Conservation (phyloP, 2,113 vertebrate species). For the Chionodraco myersi region DNA sequence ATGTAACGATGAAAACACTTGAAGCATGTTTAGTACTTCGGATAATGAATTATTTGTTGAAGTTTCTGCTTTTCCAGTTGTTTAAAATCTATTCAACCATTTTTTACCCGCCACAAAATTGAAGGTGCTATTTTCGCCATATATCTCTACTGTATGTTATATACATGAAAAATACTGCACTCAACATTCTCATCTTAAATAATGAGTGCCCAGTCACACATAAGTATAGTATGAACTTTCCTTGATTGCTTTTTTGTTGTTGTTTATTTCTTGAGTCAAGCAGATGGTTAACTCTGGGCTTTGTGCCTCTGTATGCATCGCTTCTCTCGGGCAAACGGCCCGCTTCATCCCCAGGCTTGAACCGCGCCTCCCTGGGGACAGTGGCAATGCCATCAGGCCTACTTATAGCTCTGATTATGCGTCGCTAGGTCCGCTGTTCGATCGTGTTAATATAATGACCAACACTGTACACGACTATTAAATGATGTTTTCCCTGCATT, state of each 20-base stretch:
- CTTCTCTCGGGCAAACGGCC: slow-evolving; percentile 68
- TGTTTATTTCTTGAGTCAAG: slow-evolving; percentile 39
- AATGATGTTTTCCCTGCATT: slow-evolving; percentile 93
- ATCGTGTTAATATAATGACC: slow-evolving; percentile 93
- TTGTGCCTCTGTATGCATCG: slow-evolving; percentile 51
- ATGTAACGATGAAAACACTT: neutral
- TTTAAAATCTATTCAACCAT: too few relatives aligned
- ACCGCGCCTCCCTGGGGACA: slow-evolving; percentile 57
- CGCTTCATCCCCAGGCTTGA: slow-evolving; percentile 53
- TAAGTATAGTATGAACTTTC: slow-evolving; percentile 19
- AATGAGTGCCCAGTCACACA: neutral
- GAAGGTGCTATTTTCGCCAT: too few relatives aligned
- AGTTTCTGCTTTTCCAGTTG: neutral
- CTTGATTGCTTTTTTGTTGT: slow-evolving; percentile 27
- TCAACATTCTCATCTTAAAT: neutral
- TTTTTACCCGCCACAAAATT: too few relatives aligned
- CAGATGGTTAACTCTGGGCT: slow-evolving; percentile 64
- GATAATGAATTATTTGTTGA: neutral
- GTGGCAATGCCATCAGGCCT: slow-evolving; percentile 63
- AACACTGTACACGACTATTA: slow-evolving; percentile 89
- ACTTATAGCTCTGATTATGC: slow-evolving; percentile 84
- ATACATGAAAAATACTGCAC: neutral
- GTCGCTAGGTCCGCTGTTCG: slow-evolving; percentile 81
- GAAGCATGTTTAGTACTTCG: neutral
- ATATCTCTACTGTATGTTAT: too few relatives aligned